Percentiles rank a stretch among this genome's conserved stretches.
Conservation (phyloP, 2,113 vertebrate genomes). For the Malurus melanocephalus region DNA sequence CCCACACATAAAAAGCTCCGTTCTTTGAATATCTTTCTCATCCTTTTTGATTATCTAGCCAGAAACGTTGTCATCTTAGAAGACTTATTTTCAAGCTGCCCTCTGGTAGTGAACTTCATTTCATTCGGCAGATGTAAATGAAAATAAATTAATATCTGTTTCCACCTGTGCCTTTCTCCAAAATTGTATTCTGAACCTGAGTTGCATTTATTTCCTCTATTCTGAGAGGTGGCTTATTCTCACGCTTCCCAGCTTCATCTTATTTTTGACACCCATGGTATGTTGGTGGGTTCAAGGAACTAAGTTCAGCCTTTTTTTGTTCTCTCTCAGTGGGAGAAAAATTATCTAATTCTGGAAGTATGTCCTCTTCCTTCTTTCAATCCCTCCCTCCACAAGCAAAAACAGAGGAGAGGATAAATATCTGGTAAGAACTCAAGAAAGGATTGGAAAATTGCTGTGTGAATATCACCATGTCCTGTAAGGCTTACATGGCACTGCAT, state of each 20-base stretch:
- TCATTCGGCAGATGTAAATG: not conserved
- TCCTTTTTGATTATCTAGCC: not conserved
- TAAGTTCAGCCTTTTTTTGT: not conserved
- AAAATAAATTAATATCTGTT: not conserved
- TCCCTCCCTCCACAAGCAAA: not conserved
- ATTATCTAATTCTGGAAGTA: not conserved
- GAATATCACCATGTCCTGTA: not conserved
- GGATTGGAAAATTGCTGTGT: not conserved
- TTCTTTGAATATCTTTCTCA: not conserved
- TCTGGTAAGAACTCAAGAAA: not conserved
- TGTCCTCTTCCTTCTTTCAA: not conserved
- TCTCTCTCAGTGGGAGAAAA: not conserved
- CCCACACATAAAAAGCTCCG: not conserved
- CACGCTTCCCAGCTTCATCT: not conserved
- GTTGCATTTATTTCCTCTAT: not conserved
- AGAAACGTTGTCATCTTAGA: not conserved
- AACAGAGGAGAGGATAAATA: not conserved
- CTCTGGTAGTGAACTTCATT: not conserved
- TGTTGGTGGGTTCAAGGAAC: not conserved
- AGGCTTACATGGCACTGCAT: not conserved
- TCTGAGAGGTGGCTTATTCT: not conserved
- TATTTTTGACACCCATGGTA: not conserved
- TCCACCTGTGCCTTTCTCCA: not conserved
- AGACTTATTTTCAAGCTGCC: not conserved
- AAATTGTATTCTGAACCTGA: not conserved